Evolutionary conservation across 2,888 invertebrate species (phyloP), one percentile per base, ranked within the genome.

Genomic region (Venusia cambrica): DNA sequence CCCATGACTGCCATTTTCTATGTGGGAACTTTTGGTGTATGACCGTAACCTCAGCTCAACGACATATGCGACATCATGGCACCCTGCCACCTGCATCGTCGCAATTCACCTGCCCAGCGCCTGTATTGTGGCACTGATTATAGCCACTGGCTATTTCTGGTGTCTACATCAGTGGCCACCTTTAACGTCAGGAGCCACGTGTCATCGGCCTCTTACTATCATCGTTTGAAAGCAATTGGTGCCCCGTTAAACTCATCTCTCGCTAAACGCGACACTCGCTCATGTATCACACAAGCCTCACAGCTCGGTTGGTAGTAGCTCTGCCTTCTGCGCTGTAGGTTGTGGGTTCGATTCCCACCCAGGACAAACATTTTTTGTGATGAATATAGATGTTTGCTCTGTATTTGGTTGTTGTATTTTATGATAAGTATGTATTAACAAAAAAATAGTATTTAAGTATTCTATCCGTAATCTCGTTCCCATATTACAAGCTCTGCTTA

Each of bases 101-200:
- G 53, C 59, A 64, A 66, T 68, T 75, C 79, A 81, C 74, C 77
- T 77, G 76, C 59, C 62, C 47, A 48, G 58, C 54, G 57, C 54
- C 54, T 46, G 51, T 52, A 53, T 46, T 48, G 51, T 50, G 53
- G 46, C 55, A 40, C 42, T 52, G 40, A 57, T 58, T 51, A 54
- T 42, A 38, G 20, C 16, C 48, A 41, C 40, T 6, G 27, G 55
- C 71, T 83, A 84, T 81, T 80, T 72, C 54, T 41, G 61, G 60
- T 60, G 52, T 55, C 67, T 65, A 73, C 80, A 77, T 77, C 78
- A 77, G 63, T 47, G 54, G 62, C 67, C 68, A 72, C 69, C 66
- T 69, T 65, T 62, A 56, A 59, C 75, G 74, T 71, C 73, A 75
- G 57, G 38, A 45, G 54, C 51, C 76, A 75, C 75, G 73, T 77